Conservation (phyloP, 2,113 vertebrate species). For the Coturnix japonica region DNA sequence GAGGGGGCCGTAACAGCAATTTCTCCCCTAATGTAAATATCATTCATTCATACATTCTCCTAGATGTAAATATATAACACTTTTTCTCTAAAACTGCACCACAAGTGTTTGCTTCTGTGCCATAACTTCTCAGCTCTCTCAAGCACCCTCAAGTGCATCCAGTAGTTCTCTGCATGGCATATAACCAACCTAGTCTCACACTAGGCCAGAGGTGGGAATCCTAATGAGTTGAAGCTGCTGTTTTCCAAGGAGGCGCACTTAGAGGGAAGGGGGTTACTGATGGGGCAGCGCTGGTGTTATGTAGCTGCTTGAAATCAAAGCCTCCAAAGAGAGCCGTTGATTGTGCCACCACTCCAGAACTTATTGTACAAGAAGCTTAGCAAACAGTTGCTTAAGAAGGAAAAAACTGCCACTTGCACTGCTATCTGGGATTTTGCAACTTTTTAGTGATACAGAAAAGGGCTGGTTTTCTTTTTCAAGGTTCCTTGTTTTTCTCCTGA, state of each 20-base stretch:
- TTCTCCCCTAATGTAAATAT: background rate
- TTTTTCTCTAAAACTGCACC: background rate
- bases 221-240: background rate
- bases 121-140: background rate
- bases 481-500: background rate
- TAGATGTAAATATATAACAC: background rate
- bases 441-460: background rate
- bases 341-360: background rate
- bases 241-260: background rate
- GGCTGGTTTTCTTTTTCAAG: background rate
- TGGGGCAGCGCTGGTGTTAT: background rate
- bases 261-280: background rate
- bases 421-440: background rate
- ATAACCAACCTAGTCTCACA: background rate
- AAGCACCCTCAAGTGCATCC: background rate
- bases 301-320: background rate
- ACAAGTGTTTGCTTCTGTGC: background rate
- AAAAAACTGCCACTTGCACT: background rate
- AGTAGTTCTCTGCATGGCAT: background rate
- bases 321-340: background rate
- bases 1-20: background rate
- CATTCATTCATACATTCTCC: too few relatives aligned
- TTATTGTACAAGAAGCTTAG: rapidly evolving
- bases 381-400: background rate
- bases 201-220: background rate